Evolutionary conservation across 2,113 vertebrate species (phyloP).

Genomic region (Apodemus speciosus): DNA sequence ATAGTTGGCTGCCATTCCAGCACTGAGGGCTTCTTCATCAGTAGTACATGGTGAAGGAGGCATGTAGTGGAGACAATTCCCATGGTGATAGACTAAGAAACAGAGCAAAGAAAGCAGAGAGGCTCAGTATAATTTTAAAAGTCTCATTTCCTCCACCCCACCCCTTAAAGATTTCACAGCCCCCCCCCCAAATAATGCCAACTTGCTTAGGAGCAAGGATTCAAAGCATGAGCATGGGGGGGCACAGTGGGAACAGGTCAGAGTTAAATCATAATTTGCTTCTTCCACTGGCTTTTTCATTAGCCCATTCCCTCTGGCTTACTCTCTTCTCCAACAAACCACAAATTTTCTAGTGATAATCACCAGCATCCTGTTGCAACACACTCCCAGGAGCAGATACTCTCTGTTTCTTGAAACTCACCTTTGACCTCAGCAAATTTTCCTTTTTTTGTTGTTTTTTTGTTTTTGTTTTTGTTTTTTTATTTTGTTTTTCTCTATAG

Average conservation of each 20-base stretch:
- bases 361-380: background rate
- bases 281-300: background rate
- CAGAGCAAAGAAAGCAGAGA: background rate
- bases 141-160: background rate
- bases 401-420: background rate
- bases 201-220: background rate
- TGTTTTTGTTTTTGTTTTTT: too few species aligned
- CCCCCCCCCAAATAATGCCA: background rate
- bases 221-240: background rate
- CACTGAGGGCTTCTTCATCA: background rate
- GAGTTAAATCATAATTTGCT: background rate
- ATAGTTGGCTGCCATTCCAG: background rate
- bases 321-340: background rate
- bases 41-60: too few species aligned
- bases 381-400: background rate
- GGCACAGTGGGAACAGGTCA: background rate
- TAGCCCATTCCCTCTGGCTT: conserved; percentile 22
- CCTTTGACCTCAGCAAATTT: background rate
- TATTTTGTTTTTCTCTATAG: too few species aligned
- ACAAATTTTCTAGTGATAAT: conserved; percentile 2
- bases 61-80: background rate
- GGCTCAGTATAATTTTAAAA: background rate
- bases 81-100: background rate
- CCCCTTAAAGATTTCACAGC: background rate
- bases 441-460: too few species aligned